Evolutionary conservation across 2,888 invertebrate species (phyloP), one percentile per base, ranked within the genome.

Genomic region (Entomobrya multifasciata): DNA sequence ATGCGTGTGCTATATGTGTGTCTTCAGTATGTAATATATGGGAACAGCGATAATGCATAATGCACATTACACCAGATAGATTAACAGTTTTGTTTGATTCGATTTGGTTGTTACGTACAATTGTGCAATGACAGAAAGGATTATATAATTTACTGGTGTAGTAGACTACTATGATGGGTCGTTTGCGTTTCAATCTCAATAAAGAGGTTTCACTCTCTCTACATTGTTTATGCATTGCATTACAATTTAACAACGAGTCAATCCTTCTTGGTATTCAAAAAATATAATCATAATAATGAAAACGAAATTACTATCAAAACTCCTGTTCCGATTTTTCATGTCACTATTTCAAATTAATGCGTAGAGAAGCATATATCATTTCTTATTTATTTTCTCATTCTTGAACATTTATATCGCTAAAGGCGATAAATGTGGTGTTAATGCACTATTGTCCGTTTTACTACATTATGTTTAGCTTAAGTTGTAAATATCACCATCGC

Each of bases 51-150:
- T 17, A 41, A 55, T 77, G 57, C 27, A 49, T 60, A 30, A 11
- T 27, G 78, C 65, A 78, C 47, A 60, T 65, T 44, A 79, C 20
- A 81, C 8, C 49, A 74, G 65, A 83, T 49, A 84, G 83, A 84
- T 84, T 77, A 84, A 84, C 83, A 77, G 83, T 84, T 84, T 84
- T 84, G 83, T 85, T 72, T 78, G 85, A 85, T 85, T 85, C 85
- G 85, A 85, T 85, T 85, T 85, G 85, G 85, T 85, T 85, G 85
- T 85, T 85, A 85, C 47, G 67, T 77, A 67, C 67, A 84, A 84
- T 84, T 84, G 77, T 84, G 83, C 70, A 85, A 85, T 78, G 85
- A 85, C 85, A 85, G 78, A 57, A 78, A 85, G 85, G 78, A 85
- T 85, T 85, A 78, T 85, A 85, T 85, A 85, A 85, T 85, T 77